Evolutionary conservation across 2,797 vertebrate genomes (phyloP), one percentile per base, ranked within the genome.

Genomic region (Hirundo rustica): DNA sequence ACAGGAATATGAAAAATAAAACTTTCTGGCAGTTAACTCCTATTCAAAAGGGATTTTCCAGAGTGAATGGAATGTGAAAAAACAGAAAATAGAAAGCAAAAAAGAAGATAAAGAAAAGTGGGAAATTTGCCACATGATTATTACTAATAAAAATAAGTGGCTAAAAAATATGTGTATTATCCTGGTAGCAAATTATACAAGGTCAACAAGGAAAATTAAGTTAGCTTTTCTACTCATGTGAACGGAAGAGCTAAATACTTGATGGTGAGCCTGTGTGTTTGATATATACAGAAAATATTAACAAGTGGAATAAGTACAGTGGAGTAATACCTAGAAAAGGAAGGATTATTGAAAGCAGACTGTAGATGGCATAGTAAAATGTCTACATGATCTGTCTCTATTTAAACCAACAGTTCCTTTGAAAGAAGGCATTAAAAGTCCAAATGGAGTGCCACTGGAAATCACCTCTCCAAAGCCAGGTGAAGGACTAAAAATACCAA

Each of bases 381-480:
- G 2, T 48, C 44, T 72, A 16, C 62, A 85, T 73, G 9, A 66
- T 53, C 40, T 86, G 7, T 50, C 60, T 91, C 21, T 83, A 26
- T 85, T 94, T 74, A 81, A 94, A 90, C 23, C 54, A 89, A 87
- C 80, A 85, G 83, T 19, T 84, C 22, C 27, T 74, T 85, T 16
- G 13, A 81, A 86, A 68, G 32, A 61, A 94, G 40, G 5, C 14
- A 44, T 16, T 68, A 30, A 48, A 81, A 89, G 14, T 29, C 23
- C 66, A 72, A 88, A 68, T 16, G 92, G 42, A 73, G 8, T 57
- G 16, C 71, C 32, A 32, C 30, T 68, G 64, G 34, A 79, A 93
- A 68, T 73, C 65, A 73, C 38, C 38, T 73, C 81, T 87, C 62
- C 92, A 54, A 75, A 89, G 58, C 25, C 89, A 94, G 80, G 91